These are phyloP conservation scores for Crossaster papposus DNA, from an alignment of 53 echinoderm and acorn worm species.

Conservation along the genomic window DNA sequence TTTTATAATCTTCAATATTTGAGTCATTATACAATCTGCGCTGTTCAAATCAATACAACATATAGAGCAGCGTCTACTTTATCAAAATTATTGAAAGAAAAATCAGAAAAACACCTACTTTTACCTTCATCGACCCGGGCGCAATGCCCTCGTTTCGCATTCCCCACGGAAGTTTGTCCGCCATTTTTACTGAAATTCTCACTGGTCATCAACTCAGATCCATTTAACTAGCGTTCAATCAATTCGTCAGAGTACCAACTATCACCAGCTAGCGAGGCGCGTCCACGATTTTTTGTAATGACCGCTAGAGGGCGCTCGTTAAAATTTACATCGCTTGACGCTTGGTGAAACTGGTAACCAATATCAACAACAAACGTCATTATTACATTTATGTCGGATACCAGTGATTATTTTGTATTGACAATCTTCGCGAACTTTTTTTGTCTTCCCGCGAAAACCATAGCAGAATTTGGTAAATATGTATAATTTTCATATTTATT, in stretches of 20 bases:
- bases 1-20: constrained; percentile 15
- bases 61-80: not conserved
- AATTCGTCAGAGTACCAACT: not conserved
- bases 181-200: constrained; percentile 67
- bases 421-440: constrained; percentile 48
- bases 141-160: constrained; percentile 57
- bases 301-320: constrained; percentile 44
- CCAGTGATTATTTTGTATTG: constrained; percentile 7
- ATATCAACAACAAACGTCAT: not conserved
- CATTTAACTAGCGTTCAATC: not conserved
- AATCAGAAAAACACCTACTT: not conserved
- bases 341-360: constrained; percentile 19
- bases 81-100: not conserved
- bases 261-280: not conserved
- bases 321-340: not conserved
- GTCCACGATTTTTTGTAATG: constrained; percentile 6
- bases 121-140: constrained; percentile 71
- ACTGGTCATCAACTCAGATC: not conserved
- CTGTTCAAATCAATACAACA: constrained; percentile 1
- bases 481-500: not conserved
- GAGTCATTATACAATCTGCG: not conserved
- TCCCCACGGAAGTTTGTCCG: constrained; percentile 69
- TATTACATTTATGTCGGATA: not conserved
- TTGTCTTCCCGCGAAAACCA: constrained; percentile 62
- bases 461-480: constrained; percentile 53